These are phyloP conservation scores for Ormia ochracea DNA, from an alignment of 2,888 invertebrate genomes.

Conservation along the genomic window DNA sequence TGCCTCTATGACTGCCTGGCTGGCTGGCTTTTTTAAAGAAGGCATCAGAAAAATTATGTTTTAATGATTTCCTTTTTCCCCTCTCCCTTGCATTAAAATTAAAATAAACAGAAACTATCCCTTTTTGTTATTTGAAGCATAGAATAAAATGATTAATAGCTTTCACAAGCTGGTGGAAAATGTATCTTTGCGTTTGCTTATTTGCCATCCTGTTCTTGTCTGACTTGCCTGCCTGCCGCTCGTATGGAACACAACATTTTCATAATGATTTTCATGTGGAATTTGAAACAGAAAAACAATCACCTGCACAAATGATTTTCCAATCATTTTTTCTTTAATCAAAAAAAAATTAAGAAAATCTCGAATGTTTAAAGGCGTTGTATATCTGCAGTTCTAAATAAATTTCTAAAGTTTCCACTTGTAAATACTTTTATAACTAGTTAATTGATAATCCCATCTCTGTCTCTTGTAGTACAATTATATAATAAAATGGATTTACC, in stretches of 20 bases:
- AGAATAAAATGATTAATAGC: conserved; percentile 54
- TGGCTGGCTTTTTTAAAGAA: not conserved
- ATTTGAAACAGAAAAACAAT: conserved; percentile 18
- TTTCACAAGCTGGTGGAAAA: conserved; percentile 30
- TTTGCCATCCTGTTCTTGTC: not conserved
- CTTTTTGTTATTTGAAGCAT: conserved; percentile 3
- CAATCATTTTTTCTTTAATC: too few species aligned
- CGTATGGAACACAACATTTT: conserved; percentile 38
- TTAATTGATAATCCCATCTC: too few species aligned
- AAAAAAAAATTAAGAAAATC: too few species aligned
- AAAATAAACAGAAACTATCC: conserved; percentile 20
- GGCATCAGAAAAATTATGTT: conserved; percentile 44
- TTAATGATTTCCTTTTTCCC: conserved; percentile 7
- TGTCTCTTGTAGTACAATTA: too few species aligned
- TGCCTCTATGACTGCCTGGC: not conserved
- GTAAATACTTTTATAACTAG: too few species aligned
- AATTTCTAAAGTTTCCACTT: too few species aligned
- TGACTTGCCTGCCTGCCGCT: not conserved
- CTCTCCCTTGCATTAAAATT: not conserved
- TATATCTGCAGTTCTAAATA: too few species aligned
- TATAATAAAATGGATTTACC: too few species aligned
- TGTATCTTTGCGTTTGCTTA: not conserved
- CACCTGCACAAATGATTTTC: conserved; percentile 39
- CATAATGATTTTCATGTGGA: conserved; percentile 43
- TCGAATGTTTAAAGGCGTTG: too few species aligned